phyloP scores from a whole-genome alignment of 2,113 vertebrate genomes.

The Triplophysa siluroides region DNA sequence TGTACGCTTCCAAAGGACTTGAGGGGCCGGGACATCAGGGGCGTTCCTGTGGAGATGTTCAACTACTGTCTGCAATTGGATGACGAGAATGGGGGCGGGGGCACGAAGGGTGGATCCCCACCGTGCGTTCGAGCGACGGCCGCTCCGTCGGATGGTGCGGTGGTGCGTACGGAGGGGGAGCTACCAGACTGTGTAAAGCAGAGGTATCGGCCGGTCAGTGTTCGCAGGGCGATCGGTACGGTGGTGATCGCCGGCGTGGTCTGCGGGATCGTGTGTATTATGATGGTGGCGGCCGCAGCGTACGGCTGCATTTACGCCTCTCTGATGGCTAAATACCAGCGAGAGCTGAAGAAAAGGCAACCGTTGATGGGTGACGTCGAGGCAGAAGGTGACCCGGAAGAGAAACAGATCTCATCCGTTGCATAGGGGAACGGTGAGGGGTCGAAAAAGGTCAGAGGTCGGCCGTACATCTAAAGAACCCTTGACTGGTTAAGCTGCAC shows the following conservation, averaged over 20 bases:
- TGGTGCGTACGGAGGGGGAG: conserved; percentile 43
- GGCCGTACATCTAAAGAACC: conserved; percentile 20
- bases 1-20: conserved; percentile 97
- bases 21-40: conserved; percentile 91
- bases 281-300: conserved; percentile 98
- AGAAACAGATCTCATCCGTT: conserved; percentile 97
- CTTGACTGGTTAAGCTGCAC: conserved; percentile 18
- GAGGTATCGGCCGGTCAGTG: conserved; percentile 87
- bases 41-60: conserved; percentile 98
- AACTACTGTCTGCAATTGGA: conserved; percentile 96
- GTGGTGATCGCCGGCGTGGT: conserved; percentile 96
- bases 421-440: conserved; percentile 75
- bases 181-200: conserved; percentile 77
- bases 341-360: conserved; percentile 96
- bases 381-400: conserved; percentile 84
- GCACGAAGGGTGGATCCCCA: conserved; percentile 62
- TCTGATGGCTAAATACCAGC: conserved; percentile 97
- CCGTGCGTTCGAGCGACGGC: conserved; percentile 82
- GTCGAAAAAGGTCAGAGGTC: conserved; percentile 48
- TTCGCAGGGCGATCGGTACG: conserved; percentile 93
- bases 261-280: conserved; percentile 95
- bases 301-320: conserved; percentile 98
- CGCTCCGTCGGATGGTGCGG: conserved; percentile 69
- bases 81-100: conserved; percentile 83
- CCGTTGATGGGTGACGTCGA: conserved; percentile 95